These are phyloP conservation scores for Paramacrobiotus metropolitanus DNA, from an alignment of 1,140 invertebrate genomes.

Conservation along the genomic window DNA sequence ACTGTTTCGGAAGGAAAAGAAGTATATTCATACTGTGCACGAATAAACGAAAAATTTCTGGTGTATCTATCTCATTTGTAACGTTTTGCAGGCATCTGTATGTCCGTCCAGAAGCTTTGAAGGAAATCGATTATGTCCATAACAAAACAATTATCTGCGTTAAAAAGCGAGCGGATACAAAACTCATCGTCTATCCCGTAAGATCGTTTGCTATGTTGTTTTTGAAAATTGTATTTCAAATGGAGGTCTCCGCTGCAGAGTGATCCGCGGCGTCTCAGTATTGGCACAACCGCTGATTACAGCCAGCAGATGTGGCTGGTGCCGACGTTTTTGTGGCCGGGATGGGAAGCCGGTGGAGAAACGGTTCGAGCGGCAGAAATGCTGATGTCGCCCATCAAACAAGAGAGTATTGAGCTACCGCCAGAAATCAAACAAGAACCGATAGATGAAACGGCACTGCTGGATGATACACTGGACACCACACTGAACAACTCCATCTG, in stretches of 20 bases:
- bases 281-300: not conserved
- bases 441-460: not conserved
- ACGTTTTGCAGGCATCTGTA: not conserved
- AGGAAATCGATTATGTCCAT: not conserved
- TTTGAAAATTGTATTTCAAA: not conserved
- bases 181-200: slow-evolving; percentile 1
- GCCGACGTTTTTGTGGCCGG: not conserved
- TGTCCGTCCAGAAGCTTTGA: not conserved
- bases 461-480: not conserved
- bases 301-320: not conserved
- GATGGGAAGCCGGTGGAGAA: not conserved
- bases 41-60: not conserved
- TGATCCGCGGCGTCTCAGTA: not conserved
- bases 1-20: not conserved
- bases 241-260: not conserved
- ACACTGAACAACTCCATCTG: not conserved
- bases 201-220: not conserved
- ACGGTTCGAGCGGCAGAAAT: not conserved
- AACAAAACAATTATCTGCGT: slow-evolving; percentile 3
- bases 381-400: not conserved
- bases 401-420: not conserved
- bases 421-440: not conserved
- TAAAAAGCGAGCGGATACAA: not conserved
- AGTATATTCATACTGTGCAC: not conserved
- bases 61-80: not conserved